Evolutionary conservation across 1,140 invertebrate species (phyloP), one percentile per base, ranked within the genome.

Genomic region (Eulimnadia texana): DNA sequence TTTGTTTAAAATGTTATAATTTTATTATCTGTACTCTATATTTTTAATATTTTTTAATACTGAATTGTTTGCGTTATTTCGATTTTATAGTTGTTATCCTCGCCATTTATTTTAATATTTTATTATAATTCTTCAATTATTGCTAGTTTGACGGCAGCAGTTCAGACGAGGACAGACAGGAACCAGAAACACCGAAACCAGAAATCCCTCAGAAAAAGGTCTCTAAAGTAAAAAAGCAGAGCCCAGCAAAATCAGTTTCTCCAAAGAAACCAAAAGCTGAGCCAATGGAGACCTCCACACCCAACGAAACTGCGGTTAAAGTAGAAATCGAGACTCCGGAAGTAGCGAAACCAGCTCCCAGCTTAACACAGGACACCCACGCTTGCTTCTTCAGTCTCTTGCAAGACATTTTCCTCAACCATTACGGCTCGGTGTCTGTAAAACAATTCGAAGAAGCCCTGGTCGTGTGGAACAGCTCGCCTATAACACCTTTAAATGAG

Each of bases 331-430:
- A n/a, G n/a, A n/a, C n/a, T n/a, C n/a, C n/a, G n/a, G n/a, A n/a
- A n/a, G n/a, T n/a, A n/a, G 2, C 3, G 55, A 58, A 47, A 58
- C 66, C 66, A 55, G 63, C 68, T n/a, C 67, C 70, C 67, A 78
- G 79, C 68, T 67, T 79, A 61, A 85, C 76, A 76, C 82, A 85
- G 71, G 85, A 85, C 53, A 87, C 85, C 0, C 85, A 90, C 63
- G 77, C 82, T 0, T 88, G 84, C 70, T 92, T 89, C 73, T 83
- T 93, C 70, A 87, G 86, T 0, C 72, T 92, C 11, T 55, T 67
- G n/a, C 62, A 67, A 2, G 55, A 57, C 22, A 27, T 57, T 29
- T 20, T 57, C 9, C 27, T 33, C 22, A 57, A 60, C 28, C 27
- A 57, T 27, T 23, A 57, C 10, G 11, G 27, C 3, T 27, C 25